Evolutionary conservation across 2,113 vertebrate species (phyloP), one percentile per base, ranked within the genome.

Genomic region (Calidris pygmaea): DNA sequence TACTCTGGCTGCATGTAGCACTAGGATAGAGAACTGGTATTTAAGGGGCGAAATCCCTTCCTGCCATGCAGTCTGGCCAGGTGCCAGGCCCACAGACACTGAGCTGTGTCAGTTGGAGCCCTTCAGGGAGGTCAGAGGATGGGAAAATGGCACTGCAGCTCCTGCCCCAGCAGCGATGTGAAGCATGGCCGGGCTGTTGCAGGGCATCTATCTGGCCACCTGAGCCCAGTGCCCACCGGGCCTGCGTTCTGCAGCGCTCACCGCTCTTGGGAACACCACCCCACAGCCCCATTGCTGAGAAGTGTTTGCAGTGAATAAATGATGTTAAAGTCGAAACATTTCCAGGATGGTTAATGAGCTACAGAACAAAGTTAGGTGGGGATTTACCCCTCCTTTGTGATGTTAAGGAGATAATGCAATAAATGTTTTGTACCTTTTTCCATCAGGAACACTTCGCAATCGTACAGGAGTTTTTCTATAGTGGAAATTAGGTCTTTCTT

Each of bases 61-160:
- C 34, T 82, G 55, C 34, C 34, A 1, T 12, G 9, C 21, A 47
- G 0, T 30, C 63, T 53, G 37, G 16, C 65, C 4, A 0, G 45
- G 14, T 2, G 2, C 23, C 59, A 62, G 70, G 52, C 39, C 34
- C 19, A 52, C 1, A 3, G 65, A 27, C 17, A 8, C 35, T 22
- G 53, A 0, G 0, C 50, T 83, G 39, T 37, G 29, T 39, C 58
- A 56, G 34, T 37, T 11, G 0, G 52, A 55, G 80, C 41, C 47
- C 12, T 0, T 1, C 3, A 8, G 23, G 24, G 19, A 73, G 18
- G 26, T 60, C 45, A 50, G 50, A 53, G 66, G 6, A 63, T 3
- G 2, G 55, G 62, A 58, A 45, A 56, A 56, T 0, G 0, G 32
- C 47, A 22, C 21, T 1, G 12, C 62, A 71, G 27, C 71, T 56